These are phyloP conservation scores for Tadarida brasiliensis DNA, from an alignment of 2,797 vertebrate species.

Conservation along the genomic window DNA sequence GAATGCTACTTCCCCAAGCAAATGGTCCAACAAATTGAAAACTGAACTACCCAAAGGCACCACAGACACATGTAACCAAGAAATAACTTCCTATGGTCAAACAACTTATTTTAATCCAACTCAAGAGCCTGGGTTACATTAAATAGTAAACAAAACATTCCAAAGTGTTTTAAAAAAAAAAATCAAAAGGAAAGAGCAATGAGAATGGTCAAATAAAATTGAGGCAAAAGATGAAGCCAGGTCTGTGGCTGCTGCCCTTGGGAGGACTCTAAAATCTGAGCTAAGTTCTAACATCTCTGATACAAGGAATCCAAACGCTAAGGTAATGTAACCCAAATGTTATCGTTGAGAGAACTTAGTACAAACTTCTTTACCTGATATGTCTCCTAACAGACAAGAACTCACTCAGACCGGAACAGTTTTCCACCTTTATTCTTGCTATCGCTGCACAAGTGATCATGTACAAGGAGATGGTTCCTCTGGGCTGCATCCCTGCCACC, in stretches of 20 bases:
- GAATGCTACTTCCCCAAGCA: background rate
- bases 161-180: background rate
- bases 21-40: background rate
- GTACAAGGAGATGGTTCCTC: background rate
- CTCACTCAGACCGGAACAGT: background rate
- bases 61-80: background rate
- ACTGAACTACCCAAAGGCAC: background rate
- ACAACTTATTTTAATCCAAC: background rate
- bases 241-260: accelerated
- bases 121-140: background rate
- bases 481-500: background rate
- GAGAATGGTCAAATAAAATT: background rate
- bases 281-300: background rate
- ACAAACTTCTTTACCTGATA: background rate
- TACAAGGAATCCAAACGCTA: background rate
- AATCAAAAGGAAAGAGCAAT: background rate
- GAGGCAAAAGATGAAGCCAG: background rate
- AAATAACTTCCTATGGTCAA: background rate
- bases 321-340: background rate
- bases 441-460: background rate
- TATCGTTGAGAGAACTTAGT: background rate
- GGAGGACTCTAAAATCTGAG: background rate
- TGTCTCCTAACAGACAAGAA: background rate
- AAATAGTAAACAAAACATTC: background rate
- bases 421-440: background rate